A percentile compares a stretch with the other conserved stretches of the same genome.
Evolutionary conservation across 2,113 vertebrate species (phyloP).

Genomic region (Takifugu bimaculatus): DNA sequence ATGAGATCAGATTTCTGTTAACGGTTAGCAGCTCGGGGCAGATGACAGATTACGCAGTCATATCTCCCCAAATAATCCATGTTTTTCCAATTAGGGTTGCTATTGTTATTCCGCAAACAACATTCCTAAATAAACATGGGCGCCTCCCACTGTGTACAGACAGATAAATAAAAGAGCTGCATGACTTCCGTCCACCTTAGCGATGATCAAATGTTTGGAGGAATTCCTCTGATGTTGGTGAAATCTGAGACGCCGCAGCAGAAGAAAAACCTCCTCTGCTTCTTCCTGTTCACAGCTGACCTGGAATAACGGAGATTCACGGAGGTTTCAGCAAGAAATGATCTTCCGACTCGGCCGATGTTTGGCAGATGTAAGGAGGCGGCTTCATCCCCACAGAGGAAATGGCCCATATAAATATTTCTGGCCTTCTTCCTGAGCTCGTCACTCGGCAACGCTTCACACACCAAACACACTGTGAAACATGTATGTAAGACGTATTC

Average conservation of each 20-base stretch:
- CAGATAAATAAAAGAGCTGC: slow-evolving; percentile 33
- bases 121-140: slow-evolving; percentile 19
- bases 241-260: slow-evolving; percentile 6
- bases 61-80: slow-evolving; percentile 1
- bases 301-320: background rate
- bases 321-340: slow-evolving; percentile 23
- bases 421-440: slow-evolving; percentile 11
- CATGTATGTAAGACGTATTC: too few relatives aligned
- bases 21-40: background rate
- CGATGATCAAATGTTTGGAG: slow-evolving; percentile 7
- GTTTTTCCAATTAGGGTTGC: slow-evolving; percentile 21
- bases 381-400: slow-evolving; percentile 38
- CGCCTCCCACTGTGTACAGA: slow-evolving; percentile 25
- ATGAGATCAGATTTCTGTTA: slow-evolving; percentile 2
- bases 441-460: slow-evolving; percentile 33
- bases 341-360: slow-evolving; percentile 5
- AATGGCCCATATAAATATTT: slow-evolving; percentile 46
- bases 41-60: background rate
- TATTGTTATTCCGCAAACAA: slow-evolving; percentile 44
- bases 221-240: slow-evolving; percentile 20
- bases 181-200: slow-evolving; percentile 17
- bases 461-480: slow-evolving; percentile 1
- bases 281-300: slow-evolving; percentile 13
- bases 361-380: slow-evolving; percentile 21
- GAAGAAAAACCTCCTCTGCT: slow-evolving; percentile 7